Base-by-base conservation (phyloP, 2,888 invertebrate species). In the Mimas tiliae region DNA sequence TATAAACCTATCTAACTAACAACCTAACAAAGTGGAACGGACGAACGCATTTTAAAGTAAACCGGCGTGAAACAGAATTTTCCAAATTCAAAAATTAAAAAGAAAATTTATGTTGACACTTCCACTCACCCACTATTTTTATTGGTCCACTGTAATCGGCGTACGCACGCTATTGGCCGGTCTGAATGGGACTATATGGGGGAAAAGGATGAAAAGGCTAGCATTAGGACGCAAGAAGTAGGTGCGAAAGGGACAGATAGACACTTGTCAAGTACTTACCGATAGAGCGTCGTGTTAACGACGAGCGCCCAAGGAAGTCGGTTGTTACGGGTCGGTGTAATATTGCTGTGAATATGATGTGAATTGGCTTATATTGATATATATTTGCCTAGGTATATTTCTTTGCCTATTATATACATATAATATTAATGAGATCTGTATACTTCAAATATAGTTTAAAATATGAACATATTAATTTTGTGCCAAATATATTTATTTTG, bases 251-350 rank as follows among this genome's bases (percentile, higher is more conserved):
- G 78, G 92, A 93, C 76, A 71, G 88, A 82, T 88, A 89, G 90
- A 91, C 89, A 93, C 93, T 92, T 86, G 84, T 92, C 92, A 84
- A 81, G 86, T 84, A 89, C 93, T 93, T 92, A 93, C 82, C 72
- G 85, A 82, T 85, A 87, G 85, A 87, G 87, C 87, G 77, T 80
- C 84, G 88, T 82, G 87, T 83, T 87, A 86, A 85, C 87, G 79
- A 84, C 77, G 82, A 80, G 84, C 82, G 85, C 83, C 84, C 83
- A 81, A 87, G 86, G 86, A 90, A 89, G 88, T 88, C 84, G 73
- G 78, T 76, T 75, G 77, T 80, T 80, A 79, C 75, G 74, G 81
- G 77, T 68, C 81, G 83, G 82, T 85, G 85, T 83, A 84, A 70
- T 73, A 71, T 69, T 71, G 67, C 71, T 72, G 74, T 76, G 33